A percentile compares a stretch with the other conserved stretches of the same genome.
Conservation (phyloP, 2,797 vertebrate genomes). For the Prunella strophiata region DNA sequence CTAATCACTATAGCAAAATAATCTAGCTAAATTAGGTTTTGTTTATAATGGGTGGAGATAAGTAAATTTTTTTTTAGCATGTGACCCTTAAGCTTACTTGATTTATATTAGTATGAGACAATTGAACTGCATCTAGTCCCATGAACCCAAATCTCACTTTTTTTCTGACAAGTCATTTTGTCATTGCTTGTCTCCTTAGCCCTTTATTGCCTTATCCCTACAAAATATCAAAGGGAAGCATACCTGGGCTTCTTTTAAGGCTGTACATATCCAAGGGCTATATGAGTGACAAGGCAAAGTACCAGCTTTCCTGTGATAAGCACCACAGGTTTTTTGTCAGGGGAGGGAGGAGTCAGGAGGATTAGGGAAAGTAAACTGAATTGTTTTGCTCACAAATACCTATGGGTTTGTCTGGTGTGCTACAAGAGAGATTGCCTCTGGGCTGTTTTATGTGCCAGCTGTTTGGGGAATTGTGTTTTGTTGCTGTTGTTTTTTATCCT, state of each 20-base stretch:
- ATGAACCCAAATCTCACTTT: not conserved
- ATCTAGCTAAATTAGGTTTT: not conserved
- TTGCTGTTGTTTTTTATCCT: constrained; percentile 15
- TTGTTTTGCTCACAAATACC: constrained; percentile 45
- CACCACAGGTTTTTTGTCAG: not conserved
- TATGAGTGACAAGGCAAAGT: not conserved
- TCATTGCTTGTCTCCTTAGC: not conserved
- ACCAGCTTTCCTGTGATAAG: constrained; percentile 17
- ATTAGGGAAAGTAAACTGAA: constrained; percentile 48
- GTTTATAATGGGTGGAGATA: not conserved
- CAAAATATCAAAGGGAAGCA: not conserved
- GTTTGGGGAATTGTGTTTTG: constrained; percentile 53
- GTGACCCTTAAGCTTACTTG: not conserved
- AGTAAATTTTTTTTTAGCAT: not conserved
- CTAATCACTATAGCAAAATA: not conserved
- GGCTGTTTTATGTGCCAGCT: constrained; percentile 31
- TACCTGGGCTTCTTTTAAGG: not conserved
- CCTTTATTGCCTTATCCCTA: not conserved
- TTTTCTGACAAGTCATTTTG: not conserved
- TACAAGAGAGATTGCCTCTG: constrained; percentile 42
- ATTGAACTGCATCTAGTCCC: not conserved
- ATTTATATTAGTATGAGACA: not conserved
- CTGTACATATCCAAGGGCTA: not conserved
- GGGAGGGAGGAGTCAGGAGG: not conserved
- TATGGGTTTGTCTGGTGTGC: constrained; percentile 9